Percentiles rank a stretch among this genome's conserved stretches.
Conservation (phyloP, 2,888 invertebrate species). For the Lasius fuliginosus region DNA sequence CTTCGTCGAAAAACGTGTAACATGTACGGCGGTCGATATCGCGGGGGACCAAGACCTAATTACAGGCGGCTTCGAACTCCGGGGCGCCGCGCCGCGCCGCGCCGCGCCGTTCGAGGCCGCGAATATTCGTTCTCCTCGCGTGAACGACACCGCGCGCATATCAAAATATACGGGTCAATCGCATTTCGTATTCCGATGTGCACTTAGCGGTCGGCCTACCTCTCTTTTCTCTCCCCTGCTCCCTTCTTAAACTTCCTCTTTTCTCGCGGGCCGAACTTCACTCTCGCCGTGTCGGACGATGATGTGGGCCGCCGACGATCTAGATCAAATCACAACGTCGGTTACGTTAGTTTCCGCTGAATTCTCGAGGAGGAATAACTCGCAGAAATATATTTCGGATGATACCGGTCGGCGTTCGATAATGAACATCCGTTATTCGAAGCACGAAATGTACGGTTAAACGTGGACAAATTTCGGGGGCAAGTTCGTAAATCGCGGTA, state of each 20-base stretch:
- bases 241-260: constrained; percentile 12
- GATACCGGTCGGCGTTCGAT: background rate
- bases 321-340: constrained; percentile 21
- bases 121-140: background rate
- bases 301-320: constrained; percentile 26
- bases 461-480: background rate
- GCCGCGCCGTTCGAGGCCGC: background rate
- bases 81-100: background rate
- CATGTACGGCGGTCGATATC: constrained; percentile 30
- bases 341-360: constrained; percentile 21
- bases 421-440: constrained; percentile 3
- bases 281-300: constrained; percentile 23
- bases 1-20: constrained; percentile 44
- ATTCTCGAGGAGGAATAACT: background rate
- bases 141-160: constrained; percentile 15
- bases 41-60: constrained; percentile 36
- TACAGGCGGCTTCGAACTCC: constrained; percentile 35
- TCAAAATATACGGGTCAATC: constrained; percentile 47
- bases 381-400: background rate
- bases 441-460: background rate
- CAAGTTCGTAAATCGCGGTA: background rate
- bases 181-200: constrained; percentile 59
- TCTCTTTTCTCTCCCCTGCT: constrained; percentile 31
- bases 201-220: constrained; percentile 32
- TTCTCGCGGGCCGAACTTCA: background rate